phyloP scores from a whole-genome alignment of 1,140 invertebrate genomes.

The Cotesia vestalis region DNA sequence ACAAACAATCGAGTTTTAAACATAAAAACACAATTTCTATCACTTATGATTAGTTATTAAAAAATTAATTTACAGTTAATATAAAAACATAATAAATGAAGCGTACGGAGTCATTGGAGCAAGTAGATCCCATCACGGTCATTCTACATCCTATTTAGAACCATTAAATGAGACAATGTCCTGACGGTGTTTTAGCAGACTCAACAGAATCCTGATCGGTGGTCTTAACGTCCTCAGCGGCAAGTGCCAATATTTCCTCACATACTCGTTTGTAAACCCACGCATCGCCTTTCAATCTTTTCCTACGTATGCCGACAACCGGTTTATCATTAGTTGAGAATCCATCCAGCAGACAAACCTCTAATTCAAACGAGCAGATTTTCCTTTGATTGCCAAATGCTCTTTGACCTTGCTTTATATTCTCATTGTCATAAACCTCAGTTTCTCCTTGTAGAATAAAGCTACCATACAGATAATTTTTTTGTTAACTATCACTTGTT shows the following conservation, averaged over 20 bases:
- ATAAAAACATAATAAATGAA: neutral
- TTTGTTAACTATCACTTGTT: conserved; percentile 16
- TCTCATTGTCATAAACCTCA: conserved; percentile 50
- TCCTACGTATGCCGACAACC: conserved; percentile 77
- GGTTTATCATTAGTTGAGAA: conserved; percentile 49
- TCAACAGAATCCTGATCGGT: conserved; percentile 38
- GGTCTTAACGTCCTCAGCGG: conserved; percentile 57
- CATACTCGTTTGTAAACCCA: conserved; percentile 90
- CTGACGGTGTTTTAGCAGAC: conserved; percentile 50
- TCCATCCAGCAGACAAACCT: conserved; percentile 74
- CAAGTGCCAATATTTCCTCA: conserved; percentile 79
- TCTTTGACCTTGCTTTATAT: conserved; percentile 44
- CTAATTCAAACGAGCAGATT: conserved; percentile 79
- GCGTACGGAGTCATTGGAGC: conserved; percentile 22
- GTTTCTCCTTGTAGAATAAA: conserved; percentile 74
- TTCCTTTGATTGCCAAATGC: conserved; percentile 53
- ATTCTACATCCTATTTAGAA: too few relatives aligned
- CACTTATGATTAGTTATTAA: neutral
- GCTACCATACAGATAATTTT: conserved; percentile 58
- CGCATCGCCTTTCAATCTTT: conserved; percentile 82
- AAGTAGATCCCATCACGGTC: neutral
- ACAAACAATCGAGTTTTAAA: too few relatives aligned
- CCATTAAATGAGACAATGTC: too few relatives aligned
- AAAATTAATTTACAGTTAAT: neutral
- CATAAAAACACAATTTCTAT: neutral